Base-by-base conservation (phyloP, 2,113 vertebrate genomes). In the Seriola rivoliana region DNA sequence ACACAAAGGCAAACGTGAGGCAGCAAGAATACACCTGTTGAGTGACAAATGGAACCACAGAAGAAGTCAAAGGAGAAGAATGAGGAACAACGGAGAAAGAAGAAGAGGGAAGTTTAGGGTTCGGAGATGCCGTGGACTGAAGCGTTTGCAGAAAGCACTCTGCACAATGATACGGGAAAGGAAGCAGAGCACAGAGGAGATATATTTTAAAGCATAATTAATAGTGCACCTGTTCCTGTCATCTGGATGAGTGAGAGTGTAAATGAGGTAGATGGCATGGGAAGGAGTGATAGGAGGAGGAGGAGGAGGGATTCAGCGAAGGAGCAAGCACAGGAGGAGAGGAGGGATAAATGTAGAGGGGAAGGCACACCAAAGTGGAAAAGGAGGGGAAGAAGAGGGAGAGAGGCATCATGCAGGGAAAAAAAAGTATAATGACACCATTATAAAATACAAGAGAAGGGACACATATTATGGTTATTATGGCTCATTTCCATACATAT, bases 401-500 rank as follows among this genome's bases (percentile, higher is more conserved):
- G 57, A 74, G 71, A 69, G 75, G 74, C 83, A 84, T 80, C 67
- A 55, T 0, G 42, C 16, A 8, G 38, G 29, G 54, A 84, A 88
- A 85, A 71, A 84, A 88, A 88, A 85, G 67, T 79, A 65, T 87
- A 89, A 90, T 82, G 88, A 85, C 80, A 68, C 63, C 58, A 80
- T 88, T 92, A 88, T 82, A 77, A 90, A 92, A 91, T 85, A 91
- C 80, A 85, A 88, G 91, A 82, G 89, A 89, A 70, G 87, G 91
- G 78, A 91, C 84, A 88, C 91, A 92, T 90, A 92, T 93, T 88
- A 89, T 82, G 78, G 82, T 92, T 74, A 93, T 93, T 92, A 91
- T 60, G 72, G 66, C 88, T 91, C 78, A 93, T 93, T 92, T 91
- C 88, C 91, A 93, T 93, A 91, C 85, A 93, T 88, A 93, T 88